A percentile compares a stretch with the other conserved stretches of the same genome.
These are phyloP conservation scores for Venturia canescens DNA, from an alignment of 1,140 invertebrate species.

Conservation along the genomic window DNA sequence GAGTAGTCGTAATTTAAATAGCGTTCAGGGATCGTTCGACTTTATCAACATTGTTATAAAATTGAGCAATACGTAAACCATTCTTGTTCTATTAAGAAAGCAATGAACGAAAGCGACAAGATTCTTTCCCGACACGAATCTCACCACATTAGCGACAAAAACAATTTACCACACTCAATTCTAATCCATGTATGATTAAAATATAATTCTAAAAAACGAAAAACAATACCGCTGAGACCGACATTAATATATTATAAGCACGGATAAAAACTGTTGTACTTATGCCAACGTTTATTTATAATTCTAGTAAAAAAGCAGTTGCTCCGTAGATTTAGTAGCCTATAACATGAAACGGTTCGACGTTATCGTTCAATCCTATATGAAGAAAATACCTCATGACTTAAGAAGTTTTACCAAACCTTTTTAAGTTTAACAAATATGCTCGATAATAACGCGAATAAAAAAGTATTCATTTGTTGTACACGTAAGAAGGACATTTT, in stretches of 20 bases:
- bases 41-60: neutral
- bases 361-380: neutral
- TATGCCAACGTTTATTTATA: neutral
- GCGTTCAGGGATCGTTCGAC: neutral
- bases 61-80: neutral
- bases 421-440: neutral
- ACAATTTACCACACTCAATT: neutral
- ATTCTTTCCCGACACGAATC: neutral
- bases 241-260: neutral
- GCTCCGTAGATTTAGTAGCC: neutral
- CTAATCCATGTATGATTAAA: neutral
- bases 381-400: conserved; percentile 13
- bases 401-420: neutral
- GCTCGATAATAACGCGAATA: neutral
- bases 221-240: neutral
- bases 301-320: neutral
- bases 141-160: neutral
- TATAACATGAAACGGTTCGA: neutral
- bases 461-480: neutral
- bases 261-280: conserved; percentile 3
- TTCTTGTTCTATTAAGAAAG: neutral
- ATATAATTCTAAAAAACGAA: neutral
- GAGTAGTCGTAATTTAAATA: neutral
- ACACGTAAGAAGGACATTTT: neutral
- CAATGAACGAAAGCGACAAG: no score